Conservation (phyloP, 1,140 invertebrate species). For the Drosophila hydei region DNA sequence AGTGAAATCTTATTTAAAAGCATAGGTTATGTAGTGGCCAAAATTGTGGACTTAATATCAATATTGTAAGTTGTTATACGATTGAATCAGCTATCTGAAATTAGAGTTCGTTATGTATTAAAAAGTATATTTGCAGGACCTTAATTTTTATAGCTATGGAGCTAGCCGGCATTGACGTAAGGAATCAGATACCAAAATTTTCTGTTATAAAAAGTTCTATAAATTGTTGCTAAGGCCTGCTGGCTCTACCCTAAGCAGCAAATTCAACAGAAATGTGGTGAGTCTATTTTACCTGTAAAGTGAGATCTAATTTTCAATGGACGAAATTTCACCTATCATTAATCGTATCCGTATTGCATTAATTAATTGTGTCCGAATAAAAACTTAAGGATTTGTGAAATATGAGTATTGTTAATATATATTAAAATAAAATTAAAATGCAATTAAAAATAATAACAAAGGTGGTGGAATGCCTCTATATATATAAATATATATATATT, state of each 20-base stretch:
- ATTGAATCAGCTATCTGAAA: neutral
- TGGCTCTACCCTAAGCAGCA: neutral
- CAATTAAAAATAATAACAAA: too few species aligned
- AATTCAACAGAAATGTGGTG: constrained; percentile 2
- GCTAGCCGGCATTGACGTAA: neutral
- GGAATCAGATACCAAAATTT: neutral
- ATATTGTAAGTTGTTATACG: constrained; percentile 19
- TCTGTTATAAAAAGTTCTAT: neutral
- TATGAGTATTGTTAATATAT: too few species aligned
- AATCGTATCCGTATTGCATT: too few species aligned
- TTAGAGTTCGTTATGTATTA: neutral
- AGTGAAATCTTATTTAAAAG: neutral
- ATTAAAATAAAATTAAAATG: too few species aligned
- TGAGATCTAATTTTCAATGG: neutral
- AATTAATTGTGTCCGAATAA: neutral
- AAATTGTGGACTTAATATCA: neutral
- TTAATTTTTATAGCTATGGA: constrained; percentile 9
- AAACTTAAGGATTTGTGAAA: neutral
- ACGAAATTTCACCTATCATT: neutral
- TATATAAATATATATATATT: too few species aligned
- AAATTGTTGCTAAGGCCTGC: neutral
- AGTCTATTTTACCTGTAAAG: neutral
- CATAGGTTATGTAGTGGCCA: constrained; percentile 7
- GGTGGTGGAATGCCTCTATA: too few species aligned
- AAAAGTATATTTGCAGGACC: constrained; percentile 11